Conservation (phyloP, 2,797 vertebrate genomes). For the Bradypodion ventrale region DNA sequence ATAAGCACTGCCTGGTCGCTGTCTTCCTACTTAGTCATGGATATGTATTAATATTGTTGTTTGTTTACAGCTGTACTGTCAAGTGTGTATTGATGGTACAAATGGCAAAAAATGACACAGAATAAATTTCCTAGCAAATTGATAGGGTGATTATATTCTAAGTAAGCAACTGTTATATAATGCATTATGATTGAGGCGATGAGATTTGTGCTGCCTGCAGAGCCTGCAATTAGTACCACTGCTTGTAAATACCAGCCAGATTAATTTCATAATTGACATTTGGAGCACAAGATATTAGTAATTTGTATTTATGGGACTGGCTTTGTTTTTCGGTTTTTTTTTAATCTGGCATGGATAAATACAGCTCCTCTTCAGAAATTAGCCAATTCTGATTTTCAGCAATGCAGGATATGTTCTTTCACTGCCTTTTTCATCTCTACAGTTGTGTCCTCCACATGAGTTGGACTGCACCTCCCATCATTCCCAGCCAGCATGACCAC, state of each 20-base stretch:
- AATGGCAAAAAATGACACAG: slow-evolving; percentile 32
- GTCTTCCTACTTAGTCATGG: slow-evolving; percentile 9
- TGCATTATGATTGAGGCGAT: slow-evolving; percentile 38
- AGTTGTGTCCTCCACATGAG: background rate
- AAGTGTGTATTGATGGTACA: slow-evolving; percentile 37
- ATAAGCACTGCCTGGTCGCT: background rate
- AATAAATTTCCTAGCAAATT: slow-evolving; percentile 54
- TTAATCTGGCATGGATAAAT: slow-evolving; percentile 30
- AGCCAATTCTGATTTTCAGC: background rate
- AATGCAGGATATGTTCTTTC: slow-evolving; percentile 8
- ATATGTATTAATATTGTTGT: slow-evolving; percentile 29
- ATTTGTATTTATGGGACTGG: slow-evolving; percentile 45
- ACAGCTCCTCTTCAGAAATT: background rate
- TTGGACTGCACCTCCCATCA: background rate
- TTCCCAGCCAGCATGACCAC: background rate
- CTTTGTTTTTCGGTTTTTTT: background rate
- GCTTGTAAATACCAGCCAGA: slow-evolving; percentile 59
- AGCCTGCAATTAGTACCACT: slow-evolving; percentile 49
- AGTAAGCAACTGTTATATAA: slow-evolving; percentile 59
- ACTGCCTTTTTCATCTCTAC: background rate
- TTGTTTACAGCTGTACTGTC: slow-evolving; percentile 43
- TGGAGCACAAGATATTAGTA: slow-evolving; percentile 52
- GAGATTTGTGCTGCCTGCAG: slow-evolving; percentile 45
- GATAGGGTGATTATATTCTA: slow-evolving; percentile 55
- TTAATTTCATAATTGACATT: slow-evolving; percentile 61